Evolutionary conservation across 2,888 invertebrate genomes (phyloP).

Genomic region (Pristionchus maxplancki): DNA sequence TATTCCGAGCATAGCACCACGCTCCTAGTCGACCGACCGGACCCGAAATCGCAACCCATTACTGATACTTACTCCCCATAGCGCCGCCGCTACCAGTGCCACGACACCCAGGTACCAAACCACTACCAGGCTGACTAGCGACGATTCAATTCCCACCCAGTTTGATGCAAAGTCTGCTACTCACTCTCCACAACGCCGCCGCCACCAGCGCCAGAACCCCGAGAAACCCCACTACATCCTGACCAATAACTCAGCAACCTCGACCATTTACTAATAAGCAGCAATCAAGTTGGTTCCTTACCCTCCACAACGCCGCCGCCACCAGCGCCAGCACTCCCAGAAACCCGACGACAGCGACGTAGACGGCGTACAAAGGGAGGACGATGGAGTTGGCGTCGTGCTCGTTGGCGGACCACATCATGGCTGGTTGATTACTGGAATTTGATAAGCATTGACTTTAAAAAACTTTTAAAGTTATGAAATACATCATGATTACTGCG

Average conservation of each 20-base stretch:
- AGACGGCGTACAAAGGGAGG: conserved; percentile 62
- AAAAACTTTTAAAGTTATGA: no score
- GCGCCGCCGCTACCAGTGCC: no score
- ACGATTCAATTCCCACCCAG: no score
- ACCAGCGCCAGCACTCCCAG: conserved; percentile 61
- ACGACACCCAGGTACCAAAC: no score
- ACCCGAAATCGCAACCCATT: no score
- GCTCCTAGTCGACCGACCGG: no score
- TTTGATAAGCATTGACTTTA: background rate
- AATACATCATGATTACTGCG: no score
- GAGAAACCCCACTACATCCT: conserved; percentile 59
- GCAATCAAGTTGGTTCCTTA: no score
- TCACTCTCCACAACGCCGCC: conserved; percentile 60
- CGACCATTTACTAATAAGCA: no score
- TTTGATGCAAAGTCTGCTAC: background rate
- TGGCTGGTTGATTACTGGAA: background rate
- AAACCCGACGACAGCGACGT: conserved; percentile 62
- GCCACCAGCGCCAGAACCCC: conserved; percentile 61
- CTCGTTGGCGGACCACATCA: background rate
- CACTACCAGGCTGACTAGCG: no score
- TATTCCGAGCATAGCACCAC: no score
- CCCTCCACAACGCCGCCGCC: conserved; percentile 61
- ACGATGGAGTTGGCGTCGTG: conserved; percentile 19
- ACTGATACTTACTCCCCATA: no score
- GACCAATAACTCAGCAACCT: conserved; percentile 18